Percentiles rank a stretch among this genome's conserved stretches.
These are phyloP conservation scores for Gasterosteus nipponicus DNA, from an alignment of 2,113 vertebrate genomes.

Conservation along the genomic window DNA sequence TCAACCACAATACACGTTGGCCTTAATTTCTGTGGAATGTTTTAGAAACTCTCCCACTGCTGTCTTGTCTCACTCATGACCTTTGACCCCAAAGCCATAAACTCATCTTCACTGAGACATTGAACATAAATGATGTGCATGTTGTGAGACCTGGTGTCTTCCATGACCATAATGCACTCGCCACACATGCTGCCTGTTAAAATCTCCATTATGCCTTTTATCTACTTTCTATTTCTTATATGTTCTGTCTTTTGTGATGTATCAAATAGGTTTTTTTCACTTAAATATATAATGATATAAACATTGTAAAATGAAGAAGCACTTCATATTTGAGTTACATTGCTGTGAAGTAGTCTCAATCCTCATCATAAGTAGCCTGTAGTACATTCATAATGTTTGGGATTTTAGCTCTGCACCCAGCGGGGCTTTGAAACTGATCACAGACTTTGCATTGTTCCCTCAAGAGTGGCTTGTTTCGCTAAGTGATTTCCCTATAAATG, in stretches of 20 bases:
- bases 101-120: constrained; percentile 21
- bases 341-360: neutral
- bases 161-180: neutral
- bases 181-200: neutral
- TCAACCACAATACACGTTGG: neutral
- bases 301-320: neutral
- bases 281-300: neutral
- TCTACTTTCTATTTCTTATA: neutral
- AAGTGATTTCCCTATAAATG: constrained; percentile 59
- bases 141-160: constrained; percentile 22
- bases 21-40: neutral
- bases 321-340: neutral
- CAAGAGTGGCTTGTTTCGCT: constrained; percentile 39
- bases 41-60: neutral
- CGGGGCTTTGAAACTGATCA: constrained; percentile 34
- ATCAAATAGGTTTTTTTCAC: neutral
- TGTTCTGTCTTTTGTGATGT: neutral
- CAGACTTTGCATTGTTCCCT: constrained; percentile 41
- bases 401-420: neutral
- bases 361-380: neutral
- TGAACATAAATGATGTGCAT: constrained; percentile 4
- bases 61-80: constrained; percentile 15
- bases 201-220: constrained; percentile 12
- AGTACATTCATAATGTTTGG: neutral
- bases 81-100: constrained; percentile 34